Base-by-base conservation (phyloP, 2,888 invertebrate genomes). In the Conomelus anceps region DNA sequence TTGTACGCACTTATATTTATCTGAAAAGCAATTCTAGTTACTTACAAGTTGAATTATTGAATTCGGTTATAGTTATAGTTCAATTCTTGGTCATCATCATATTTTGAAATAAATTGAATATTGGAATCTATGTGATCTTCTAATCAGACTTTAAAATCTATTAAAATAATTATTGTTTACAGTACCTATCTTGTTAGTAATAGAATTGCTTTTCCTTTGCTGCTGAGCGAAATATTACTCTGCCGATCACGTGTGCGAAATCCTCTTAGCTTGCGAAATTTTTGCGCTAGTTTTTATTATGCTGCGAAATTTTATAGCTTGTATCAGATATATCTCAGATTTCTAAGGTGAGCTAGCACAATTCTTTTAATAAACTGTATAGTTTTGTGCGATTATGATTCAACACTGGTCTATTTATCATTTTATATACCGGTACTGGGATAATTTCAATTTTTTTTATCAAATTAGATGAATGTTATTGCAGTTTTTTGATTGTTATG, bases 331-430 rank as follows among this genome's bases (percentile, higher is more conserved):
- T 24, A 63, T 89, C n/a, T 84, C 34, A 26, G 86, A 85, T 29
- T 89, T 88, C n/a, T 23, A 86, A 24, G 22, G 86, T 86, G 86
- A 24, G 17, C 23, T 24, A 86, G 86, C 23, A 86, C 86, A 86
- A 86, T 1, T 34, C 1, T 34, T 9, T 34, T 17, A 34, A 34
- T 34, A 11, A 34, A 9, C 34, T 34, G 11, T 34, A 34, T 34
- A 34, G 34, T 13, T n/a, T 17, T 34, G 34, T 34, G 34, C 34
- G 34, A 34, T 34, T 34, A 34, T 34, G 17, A 34, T 34, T 34
- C 34, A 34, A 34, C 34, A 34, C 34, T 34, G 34, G 34, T 13
- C 6, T 7, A 4, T 7, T 26, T 26, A 4, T 26, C 26, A 26
- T 17, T 34, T 34, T 34, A 3, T 34, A n/a, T 34, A 4, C 6